Percentiles rank a stretch among this genome's conserved stretches.
Evolutionary conservation across 2,888 invertebrate genomes (phyloP).

Genomic region (Osmoderma eremita): DNA sequence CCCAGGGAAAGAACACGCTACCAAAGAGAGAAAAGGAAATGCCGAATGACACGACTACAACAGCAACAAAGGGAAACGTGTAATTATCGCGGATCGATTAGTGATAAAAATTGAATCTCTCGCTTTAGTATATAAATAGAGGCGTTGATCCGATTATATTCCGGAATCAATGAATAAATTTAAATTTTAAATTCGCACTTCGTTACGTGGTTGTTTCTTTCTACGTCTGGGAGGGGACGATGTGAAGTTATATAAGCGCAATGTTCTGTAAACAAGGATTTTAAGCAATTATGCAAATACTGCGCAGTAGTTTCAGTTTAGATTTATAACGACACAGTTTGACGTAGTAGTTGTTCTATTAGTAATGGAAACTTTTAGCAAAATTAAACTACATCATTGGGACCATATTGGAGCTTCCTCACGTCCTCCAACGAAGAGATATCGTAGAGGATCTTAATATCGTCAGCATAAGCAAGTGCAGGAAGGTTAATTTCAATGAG

Average conservation of each 20-base stretch:
- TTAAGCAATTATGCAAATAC: no score
- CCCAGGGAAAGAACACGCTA: not conserved
- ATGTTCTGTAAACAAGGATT: not conserved
- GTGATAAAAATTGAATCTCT: constrained; percentile 33
- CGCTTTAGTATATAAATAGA: constrained; percentile 18
- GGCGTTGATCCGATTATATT: constrained; percentile 31
- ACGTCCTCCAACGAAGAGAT: no score
- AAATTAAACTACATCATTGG: no score
- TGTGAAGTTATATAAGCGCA: not conserved
- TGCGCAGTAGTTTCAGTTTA: no score
- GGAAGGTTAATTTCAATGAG: no score
- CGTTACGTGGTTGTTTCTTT: constrained; percentile 13
- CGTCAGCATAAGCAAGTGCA: no score
- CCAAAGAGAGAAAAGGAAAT: constrained; percentile 11
- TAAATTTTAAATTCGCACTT: constrained; percentile 26
- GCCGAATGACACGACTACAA: not conserved
- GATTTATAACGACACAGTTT: no score
- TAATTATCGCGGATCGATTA: constrained; percentile 32
- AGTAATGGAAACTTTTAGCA: no score
- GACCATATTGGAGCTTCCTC: no score
- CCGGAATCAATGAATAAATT: constrained; percentile 31
- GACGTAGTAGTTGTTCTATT: no score
- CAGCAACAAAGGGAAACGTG: constrained; percentile 26
- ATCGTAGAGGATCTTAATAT: no score
- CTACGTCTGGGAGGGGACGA: not conserved